Conservation (phyloP, 1,140 invertebrate species). For the Pachypsylla venusta region DNA sequence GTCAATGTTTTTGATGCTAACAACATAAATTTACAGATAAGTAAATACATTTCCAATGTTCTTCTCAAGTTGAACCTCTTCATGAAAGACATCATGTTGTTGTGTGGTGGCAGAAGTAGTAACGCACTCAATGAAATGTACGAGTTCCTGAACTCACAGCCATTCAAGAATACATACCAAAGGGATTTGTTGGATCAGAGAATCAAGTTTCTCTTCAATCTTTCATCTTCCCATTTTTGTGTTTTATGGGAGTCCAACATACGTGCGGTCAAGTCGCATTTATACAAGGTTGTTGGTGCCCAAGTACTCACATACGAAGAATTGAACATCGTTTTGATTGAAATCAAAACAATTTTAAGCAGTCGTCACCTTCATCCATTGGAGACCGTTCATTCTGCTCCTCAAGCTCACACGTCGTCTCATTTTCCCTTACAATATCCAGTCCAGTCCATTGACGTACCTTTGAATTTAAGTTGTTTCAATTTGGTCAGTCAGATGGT, state of each 20-base stretch:
- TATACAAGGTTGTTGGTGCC: constrained; percentile 23
- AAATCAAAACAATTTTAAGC: constrained; percentile 25
- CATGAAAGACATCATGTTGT: constrained; percentile 26
- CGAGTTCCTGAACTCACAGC: neutral
- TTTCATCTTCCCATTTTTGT: constrained; percentile 27
- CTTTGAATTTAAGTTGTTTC: neutral
- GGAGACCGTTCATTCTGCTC: neutral
- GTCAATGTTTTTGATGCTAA: too few relatives aligned
- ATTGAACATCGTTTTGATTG: constrained; percentile 21
- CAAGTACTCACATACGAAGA: constrained; percentile 25
- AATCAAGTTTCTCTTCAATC: constrained; percentile 20
- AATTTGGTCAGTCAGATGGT: neutral
- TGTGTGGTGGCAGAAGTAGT: constrained; percentile 29
- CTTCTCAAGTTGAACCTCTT: constrained; percentile 27
- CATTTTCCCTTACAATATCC: neutral
- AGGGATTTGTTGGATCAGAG: neutral
- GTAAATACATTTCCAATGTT: too few relatives aligned
- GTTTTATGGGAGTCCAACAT: constrained; percentile 29
- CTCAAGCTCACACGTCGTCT: too few relatives aligned
- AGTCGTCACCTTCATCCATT: constrained; percentile 18
- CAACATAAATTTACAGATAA: too few relatives aligned
- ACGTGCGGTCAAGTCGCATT: constrained; percentile 26
- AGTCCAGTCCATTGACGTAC: neutral
- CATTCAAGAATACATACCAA: neutral
- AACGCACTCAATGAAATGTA: neutral